Conservation (phyloP, 1,140 invertebrate genomes). For the Anadara kagoshimensis region DNA sequence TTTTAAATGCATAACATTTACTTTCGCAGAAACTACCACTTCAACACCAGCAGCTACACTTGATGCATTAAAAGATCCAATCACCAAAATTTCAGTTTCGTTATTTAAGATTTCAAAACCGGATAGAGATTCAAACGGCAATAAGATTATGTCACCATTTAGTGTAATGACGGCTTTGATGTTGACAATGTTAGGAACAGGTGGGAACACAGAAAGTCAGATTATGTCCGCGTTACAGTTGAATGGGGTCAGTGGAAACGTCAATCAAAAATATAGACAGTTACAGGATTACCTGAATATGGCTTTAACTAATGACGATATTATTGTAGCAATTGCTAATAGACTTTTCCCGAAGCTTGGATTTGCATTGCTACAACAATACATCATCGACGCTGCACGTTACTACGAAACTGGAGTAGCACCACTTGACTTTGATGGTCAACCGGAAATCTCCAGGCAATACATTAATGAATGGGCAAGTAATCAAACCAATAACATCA, state of each 20-base stretch:
- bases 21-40: no score
- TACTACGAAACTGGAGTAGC: slow-evolving; percentile 28
- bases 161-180: slow-evolving; percentile 80
- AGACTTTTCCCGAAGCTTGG: slow-evolving; percentile 77
- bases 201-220: slow-evolving; percentile 81
- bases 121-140: slow-evolving; percentile 52
- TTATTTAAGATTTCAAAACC: no score
- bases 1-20: no score
- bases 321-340: slow-evolving; percentile 76
- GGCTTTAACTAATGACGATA: slow-evolving; percentile 82
- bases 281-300: slow-evolving; percentile 14
- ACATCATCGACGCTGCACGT: slow-evolving; percentile 4
- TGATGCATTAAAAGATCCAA: no score
- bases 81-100: no score
- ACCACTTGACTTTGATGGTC: slow-evolving; percentile 24
- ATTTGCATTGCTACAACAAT: slow-evolving; percentile 5
- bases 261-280: slow-evolving; percentile 17
- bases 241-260: slow-evolving; percentile 15
- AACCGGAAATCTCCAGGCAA: slow-evolving; percentile 52
- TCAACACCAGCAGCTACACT: no score
- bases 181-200: slow-evolving; percentile 81
- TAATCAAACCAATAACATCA: slow-evolving; percentile 79
- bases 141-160: slow-evolving; percentile 80
- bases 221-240: slow-evolving; percentile 62
- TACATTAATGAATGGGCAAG: slow-evolving; percentile 82